A percentile compares a stretch with the other conserved stretches of the same genome.
Evolutionary conservation across 2,888 invertebrate genomes (phyloP).

Genomic region (Leptinotarsa juncta): DNA sequence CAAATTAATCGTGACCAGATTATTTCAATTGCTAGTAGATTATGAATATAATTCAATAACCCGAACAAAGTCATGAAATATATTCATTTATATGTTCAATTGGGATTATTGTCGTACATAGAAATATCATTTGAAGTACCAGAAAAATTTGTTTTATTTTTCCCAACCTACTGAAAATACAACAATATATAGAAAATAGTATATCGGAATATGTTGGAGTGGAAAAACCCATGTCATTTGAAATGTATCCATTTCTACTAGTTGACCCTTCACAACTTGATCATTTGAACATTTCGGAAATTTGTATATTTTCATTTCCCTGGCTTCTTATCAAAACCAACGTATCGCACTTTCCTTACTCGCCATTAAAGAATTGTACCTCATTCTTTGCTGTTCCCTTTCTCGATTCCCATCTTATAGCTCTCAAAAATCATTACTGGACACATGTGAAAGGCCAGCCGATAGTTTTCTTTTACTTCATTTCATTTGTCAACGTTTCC

Average conservation of each 20-base stretch:
- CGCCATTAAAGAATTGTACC: constrained; percentile 28
- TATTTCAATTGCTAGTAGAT: too few species aligned
- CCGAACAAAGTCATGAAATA: too few species aligned
- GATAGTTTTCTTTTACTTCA: constrained; percentile 23
- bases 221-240: not conserved
- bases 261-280: too few species aligned
- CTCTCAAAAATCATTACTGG: constrained; percentile 30
- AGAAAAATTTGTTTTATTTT: too few species aligned
- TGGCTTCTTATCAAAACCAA: constrained; percentile 29
- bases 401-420: constrained; percentile 26
- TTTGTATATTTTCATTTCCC: constrained; percentile 33
- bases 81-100: too few species aligned
- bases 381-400: constrained; percentile 23
- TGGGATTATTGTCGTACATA: too few species aligned
- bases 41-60: too few species aligned
- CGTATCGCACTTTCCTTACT: constrained; percentile 25
- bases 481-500: constrained; percentile 15
- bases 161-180: too few species aligned
- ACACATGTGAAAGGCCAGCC: constrained; percentile 19
- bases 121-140: too few species aligned
- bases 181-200: too few species aligned
- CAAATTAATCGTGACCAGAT: too few species aligned
- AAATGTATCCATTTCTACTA: not conserved
- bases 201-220: too few species aligned
- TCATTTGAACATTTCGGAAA: constrained; percentile 4